Conservation (phyloP, 2,113 vertebrate genomes). For the Dipodomys spectabilis region DNA sequence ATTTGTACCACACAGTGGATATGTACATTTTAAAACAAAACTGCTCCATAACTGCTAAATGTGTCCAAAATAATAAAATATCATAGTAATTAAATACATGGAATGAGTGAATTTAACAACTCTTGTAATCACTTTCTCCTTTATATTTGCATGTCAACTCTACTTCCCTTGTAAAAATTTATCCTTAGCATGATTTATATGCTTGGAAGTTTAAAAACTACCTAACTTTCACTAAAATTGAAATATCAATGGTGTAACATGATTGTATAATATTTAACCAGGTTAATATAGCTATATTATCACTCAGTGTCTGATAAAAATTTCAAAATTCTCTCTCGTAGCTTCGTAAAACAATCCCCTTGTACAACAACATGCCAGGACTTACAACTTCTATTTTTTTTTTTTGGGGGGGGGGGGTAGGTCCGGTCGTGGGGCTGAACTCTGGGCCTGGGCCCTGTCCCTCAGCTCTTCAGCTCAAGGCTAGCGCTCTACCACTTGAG, state of each 20-base stretch:
- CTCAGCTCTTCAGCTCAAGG: too few relatives aligned
- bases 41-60: neutral
- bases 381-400: neutral
- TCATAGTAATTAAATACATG: neutral
- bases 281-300: neutral
- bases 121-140: neutral
- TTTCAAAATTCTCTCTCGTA: neutral
- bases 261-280: neutral
- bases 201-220: neutral
- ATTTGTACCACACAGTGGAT: neutral
- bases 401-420: too few relatives aligned
- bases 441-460: too few relatives aligned
- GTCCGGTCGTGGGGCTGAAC: too few relatives aligned
- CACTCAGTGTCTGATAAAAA: neutral
- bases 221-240: too few relatives aligned
- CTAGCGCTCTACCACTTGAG: too few relatives aligned
- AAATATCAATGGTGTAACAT: too few relatives aligned
- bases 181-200: neutral
- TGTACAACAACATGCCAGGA: neutral
- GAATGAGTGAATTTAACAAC: neutral
- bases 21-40: neutral
- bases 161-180: neutral
- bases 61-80: constrained; percentile 19
- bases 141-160: neutral
- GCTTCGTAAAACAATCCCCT: neutral